phyloP scores from a whole-genome alignment of 2,888 invertebrate genomes.

The Gari tellinella region DNA sequence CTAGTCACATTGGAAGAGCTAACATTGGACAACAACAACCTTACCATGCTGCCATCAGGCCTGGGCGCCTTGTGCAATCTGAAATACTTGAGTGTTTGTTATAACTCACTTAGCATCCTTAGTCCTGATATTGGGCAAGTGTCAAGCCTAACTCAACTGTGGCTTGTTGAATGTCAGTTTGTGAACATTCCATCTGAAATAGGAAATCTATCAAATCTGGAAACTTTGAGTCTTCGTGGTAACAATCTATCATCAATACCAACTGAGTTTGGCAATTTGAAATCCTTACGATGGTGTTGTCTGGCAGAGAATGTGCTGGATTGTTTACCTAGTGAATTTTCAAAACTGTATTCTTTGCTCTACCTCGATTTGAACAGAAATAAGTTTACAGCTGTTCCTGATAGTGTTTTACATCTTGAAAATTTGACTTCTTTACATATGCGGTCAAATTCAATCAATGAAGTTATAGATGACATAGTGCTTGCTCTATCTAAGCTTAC shows the following conservation, averaged over 20 bases:
- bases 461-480: constrained; percentile 78
- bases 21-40: constrained; percentile 80
- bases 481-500: constrained; percentile 75
- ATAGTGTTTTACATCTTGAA: constrained; percentile 70
- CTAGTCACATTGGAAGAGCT: constrained; percentile 75
- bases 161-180: constrained; percentile 79
- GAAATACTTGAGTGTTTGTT: constrained; percentile 65
- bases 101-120: constrained; percentile 76
- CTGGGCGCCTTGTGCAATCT: constrained; percentile 71
- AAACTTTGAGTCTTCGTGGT: constrained; percentile 74
- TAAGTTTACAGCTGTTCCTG: constrained; percentile 72
- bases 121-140: constrained; percentile 78
- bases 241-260: constrained; percentile 77
- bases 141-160: constrained; percentile 73
- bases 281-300: constrained; percentile 78
- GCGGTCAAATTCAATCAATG: constrained; percentile 70
- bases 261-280: constrained; percentile 67
- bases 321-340: constrained; percentile 71
- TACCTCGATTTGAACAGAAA: constrained; percentile 80
- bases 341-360: constrained; percentile 66
- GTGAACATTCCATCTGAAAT: constrained; percentile 74
- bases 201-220: constrained; percentile 70
- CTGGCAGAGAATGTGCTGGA: constrained; percentile 78
- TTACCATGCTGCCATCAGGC: constrained; percentile 81
- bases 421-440: constrained; percentile 71